Evolutionary conservation across 92 coral and sea anemone genomes (phyloP).

Genomic region (Zoanthus sociatus): DNA sequence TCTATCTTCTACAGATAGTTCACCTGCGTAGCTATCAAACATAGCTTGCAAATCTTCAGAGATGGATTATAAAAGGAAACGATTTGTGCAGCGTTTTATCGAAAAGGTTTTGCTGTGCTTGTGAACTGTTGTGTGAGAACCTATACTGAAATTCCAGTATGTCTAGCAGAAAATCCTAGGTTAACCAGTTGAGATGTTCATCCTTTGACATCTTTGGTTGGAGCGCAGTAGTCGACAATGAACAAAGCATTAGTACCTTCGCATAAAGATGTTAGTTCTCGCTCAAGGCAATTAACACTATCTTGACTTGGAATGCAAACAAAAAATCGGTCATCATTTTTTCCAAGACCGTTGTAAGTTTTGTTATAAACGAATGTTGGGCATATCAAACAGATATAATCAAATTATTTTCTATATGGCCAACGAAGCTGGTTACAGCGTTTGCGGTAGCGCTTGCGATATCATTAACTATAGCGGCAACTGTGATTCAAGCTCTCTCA

Average conservation of each 20-base stretch:
- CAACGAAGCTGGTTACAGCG: not conserved
- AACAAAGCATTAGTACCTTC: not conserved
- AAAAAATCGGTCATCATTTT: slow-evolving; percentile 35
- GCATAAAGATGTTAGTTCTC: not conserved
- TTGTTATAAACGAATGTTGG: slow-evolving; percentile 34
- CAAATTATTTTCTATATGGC: slow-evolving; percentile 23
- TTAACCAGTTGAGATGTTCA: not conserved
- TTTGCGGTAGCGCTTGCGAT: too few species aligned
- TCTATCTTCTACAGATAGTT: too few species aligned
- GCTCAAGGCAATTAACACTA: not conserved
- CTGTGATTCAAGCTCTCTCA: too few species aligned
- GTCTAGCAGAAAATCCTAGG: not conserved
- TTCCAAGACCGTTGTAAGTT: slow-evolving; percentile 39
- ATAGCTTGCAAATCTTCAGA: too few species aligned
- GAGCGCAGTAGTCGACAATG: not conserved
- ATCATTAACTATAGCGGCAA: too few species aligned
- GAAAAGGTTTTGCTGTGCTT: not conserved
- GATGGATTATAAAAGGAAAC: too few species aligned
- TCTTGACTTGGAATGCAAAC: slow-evolving; percentile 38
- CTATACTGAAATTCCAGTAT: not conserved
- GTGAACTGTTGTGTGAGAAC: not conserved
- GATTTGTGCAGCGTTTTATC: too few species aligned
- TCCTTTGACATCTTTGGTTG: not conserved
- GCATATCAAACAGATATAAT: slow-evolving; percentile 49
- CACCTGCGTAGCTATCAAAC: too few species aligned